Percentiles rank a stretch among this genome's conserved stretches.
phyloP scores from a whole-genome alignment of 2,888 invertebrate species.

The Rhagonycha fulva region DNA sequence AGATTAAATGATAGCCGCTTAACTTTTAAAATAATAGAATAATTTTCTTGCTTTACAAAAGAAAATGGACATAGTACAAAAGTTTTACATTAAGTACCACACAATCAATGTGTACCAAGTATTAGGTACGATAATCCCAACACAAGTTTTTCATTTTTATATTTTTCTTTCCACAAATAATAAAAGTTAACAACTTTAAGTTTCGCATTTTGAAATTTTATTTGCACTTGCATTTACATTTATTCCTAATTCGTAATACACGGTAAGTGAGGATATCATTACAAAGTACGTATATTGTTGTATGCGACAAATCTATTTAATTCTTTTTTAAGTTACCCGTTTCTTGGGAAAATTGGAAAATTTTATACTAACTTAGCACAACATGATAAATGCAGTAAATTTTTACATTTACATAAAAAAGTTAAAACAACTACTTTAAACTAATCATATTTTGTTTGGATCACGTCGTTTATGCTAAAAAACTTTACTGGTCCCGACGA shows the following conservation, averaged over 20 bases:
- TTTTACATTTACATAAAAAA: background rate
- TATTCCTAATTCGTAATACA: background rate
- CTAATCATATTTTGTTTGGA: background rate
- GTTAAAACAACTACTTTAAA: background rate
- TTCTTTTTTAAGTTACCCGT: too few relatives aligned
- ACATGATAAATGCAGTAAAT: too few relatives aligned
- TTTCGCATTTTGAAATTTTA: background rate
- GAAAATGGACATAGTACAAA: background rate
- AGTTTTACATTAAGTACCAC: background rate
- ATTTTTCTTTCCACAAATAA: background rate
- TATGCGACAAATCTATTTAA: too few relatives aligned
- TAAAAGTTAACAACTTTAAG: background rate
- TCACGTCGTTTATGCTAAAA: slow-evolving; percentile 11
- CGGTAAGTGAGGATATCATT: background rate
- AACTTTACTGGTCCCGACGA: slow-evolving; percentile 24
- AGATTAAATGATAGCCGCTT: background rate
- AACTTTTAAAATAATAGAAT: background rate
- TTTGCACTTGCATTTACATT: background rate
- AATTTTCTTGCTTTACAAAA: background rate
- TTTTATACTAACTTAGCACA: too few relatives aligned
- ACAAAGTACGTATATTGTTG: background rate
- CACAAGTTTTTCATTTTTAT: background rate
- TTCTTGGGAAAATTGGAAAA: too few relatives aligned
- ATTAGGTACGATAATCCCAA: background rate
- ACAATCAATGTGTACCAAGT: background rate